These are phyloP conservation scores for Scelioninae gen. 1 DNA, from an alignment of 2,888 invertebrate genomes.

Conservation along the genomic window DNA sequence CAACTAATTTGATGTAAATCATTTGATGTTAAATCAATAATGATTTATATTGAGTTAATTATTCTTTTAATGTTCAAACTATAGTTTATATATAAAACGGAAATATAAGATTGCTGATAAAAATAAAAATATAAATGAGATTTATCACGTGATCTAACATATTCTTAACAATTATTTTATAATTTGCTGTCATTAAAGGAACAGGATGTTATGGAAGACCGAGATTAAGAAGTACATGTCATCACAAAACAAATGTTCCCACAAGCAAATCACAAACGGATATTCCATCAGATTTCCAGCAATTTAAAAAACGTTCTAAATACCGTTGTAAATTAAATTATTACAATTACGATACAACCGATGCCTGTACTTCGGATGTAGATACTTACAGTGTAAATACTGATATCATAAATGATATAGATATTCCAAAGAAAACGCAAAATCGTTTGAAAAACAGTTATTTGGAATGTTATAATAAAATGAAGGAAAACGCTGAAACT, in stretches of 20 bases:
- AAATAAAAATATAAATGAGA: no score
- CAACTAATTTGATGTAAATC: no score
- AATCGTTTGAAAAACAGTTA: constrained; percentile 78
- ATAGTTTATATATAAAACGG: no score
- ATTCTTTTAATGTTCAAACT: no score
- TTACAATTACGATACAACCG: constrained; percentile 22
- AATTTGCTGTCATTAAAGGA: no score
- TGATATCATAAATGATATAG: constrained; percentile 3
- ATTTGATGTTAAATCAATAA: no score
- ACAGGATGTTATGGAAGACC: constrained; percentile 22
- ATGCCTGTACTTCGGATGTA: constrained; percentile 24
- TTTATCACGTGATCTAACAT: no score
- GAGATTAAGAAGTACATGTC: constrained; percentile 20
- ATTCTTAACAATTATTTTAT: no score
- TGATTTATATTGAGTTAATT: no score
- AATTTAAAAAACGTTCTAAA: neutral
- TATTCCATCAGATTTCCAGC: constrained; percentile 2
- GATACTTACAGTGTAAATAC: constrained; percentile 14
- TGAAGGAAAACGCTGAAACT: constrained; percentile 47
- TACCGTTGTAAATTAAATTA: constrained; percentile 1
- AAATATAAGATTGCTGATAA: no score
- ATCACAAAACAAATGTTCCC: constrained; percentile 4
- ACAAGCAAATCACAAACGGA: constrained; percentile 58
- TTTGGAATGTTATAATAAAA: constrained; percentile 79
- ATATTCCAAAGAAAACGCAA: constrained; percentile 77